Base-by-base conservation (phyloP, 2,888 invertebrate species). In the Eupsilia transversa region DNA sequence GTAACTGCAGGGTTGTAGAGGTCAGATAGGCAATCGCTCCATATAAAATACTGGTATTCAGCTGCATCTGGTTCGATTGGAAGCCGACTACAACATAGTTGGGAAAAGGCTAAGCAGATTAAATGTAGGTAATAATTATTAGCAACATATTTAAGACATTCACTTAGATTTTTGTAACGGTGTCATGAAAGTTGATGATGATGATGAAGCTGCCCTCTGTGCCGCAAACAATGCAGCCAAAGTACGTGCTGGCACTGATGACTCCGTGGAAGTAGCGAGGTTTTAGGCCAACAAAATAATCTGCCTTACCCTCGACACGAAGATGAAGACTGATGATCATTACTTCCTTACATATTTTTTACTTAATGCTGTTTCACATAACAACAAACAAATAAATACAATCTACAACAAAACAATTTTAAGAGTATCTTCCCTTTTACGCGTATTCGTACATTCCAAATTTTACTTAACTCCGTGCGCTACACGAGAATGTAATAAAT, bases 401-500 rank as follows among this genome's bases (percentile, higher is more conserved):
- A 60, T 49, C 12, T 20, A 66, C 30, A 59, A 17, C 14, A 52
- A 35, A 43, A 14, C 17, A 49, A 20, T 27, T 20, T 10, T 20
- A 43, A 30, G n/a, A 4, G 56, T 30, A 54, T 12, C n/a, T 38
- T 83, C 4, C 43, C 20, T 70, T 79, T 43, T n/a, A 49, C 59
- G 27, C 14, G 12, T 67, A 38, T 43, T 71, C 35, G 12, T 74
- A 68, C 56, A 68, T 80, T 72, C 57, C 30, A 61, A 61, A 75
- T 70, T 43, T 70, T 68, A 77, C 69, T 77, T 75, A 54, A 70
- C 74, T 61, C 46, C 60, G 27, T 73, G 49, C 56, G 61, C 70
- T 74, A 81, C 72, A 75, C 72, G 65, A 75, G 64, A 67, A 43
- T 41, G 74, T 77, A 79, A 86, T 82, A 80, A 82, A 85, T 86